phyloP scores from a whole-genome alignment of 2,113 vertebrate genomes.

The Bubo blakistoni region DNA sequence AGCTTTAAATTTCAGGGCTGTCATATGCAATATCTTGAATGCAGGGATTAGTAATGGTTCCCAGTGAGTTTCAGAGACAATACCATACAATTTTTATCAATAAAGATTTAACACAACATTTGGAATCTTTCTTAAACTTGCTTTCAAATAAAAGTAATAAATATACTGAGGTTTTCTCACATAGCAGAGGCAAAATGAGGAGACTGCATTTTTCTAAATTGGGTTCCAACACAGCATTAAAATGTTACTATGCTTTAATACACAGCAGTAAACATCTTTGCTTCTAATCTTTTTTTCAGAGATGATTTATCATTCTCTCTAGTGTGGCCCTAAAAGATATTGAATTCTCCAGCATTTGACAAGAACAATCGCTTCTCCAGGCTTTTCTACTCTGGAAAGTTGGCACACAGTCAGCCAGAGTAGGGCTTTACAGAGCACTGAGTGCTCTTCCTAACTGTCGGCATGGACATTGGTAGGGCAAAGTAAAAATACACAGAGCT shows the following conservation, averaged over 20 bases:
- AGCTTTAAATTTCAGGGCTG: conserved; percentile 32
- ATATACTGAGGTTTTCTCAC: not conserved
- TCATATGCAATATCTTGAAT: not conserved
- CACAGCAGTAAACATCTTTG: not conserved
- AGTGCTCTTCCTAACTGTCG: not conserved
- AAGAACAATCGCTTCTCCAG: not conserved
- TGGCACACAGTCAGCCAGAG: not conserved
- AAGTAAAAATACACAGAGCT: not conserved
- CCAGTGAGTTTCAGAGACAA: not conserved
- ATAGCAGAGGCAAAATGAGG: not conserved
- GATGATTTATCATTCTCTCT: not conserved
- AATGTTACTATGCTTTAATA: not conserved
- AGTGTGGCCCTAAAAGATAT: not conserved
- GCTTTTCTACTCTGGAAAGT: not conserved
- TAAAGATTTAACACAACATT: not conserved
- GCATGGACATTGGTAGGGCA: not conserved
- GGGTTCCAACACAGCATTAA: not conserved
- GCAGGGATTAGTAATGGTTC: not conserved
- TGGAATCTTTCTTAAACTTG: not conserved
- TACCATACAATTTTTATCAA: not conserved
- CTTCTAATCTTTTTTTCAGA: not conserved
- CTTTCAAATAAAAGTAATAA: not conserved
- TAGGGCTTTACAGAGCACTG: not conserved
- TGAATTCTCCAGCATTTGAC: not conserved
- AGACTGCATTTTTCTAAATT: not conserved